Base-by-base conservation (phyloP, 2,888 invertebrate species). In the Sarcophaga variegata region DNA sequence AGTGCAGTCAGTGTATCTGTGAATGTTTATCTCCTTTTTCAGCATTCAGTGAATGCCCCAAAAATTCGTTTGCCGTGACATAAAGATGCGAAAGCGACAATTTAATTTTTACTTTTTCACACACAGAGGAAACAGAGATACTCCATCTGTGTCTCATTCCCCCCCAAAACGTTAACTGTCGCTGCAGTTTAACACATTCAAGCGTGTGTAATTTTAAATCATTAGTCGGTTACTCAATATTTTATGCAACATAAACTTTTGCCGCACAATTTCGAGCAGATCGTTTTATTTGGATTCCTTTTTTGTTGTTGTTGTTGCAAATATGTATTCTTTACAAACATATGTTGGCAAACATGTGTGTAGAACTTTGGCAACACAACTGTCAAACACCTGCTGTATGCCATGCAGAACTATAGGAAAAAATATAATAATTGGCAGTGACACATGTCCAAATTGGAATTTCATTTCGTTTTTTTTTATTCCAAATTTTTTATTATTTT, bases 381-480 rank as follows among this genome's bases (percentile, higher is more conserved):
- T 86, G 86, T 85, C 85, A 81, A 86, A 85, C 88, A 88, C 88
- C 88, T 88, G 88, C 88, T 82, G 85, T 66, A 77, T 80, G 70
- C 69, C 67, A 81, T 49, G 83, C 76, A 80, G 72, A 85, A 70
- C 70, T 81, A 81, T 82, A 77, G 82, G 78, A 64, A 86, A 86
- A 82, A 81, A 78, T 80, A 81, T 63, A 80, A 83, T 86, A 87
- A 88, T 88, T 86, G 81, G 83, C 86, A 85, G 47, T 79, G 87
- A 87, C 87, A 85, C 70, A 81, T 84, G 83, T 79, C 81, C 49
- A n/a, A 69, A 78, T 72, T 69, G 74, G 60, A 47, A 67, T 60
- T 70, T 64, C 12, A 54, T 54, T 5, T 17, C 10, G 3, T 54
- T 54, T 3, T 54, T 14, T 0, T 1, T 2, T 11, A 1, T 49